A percentile compares a stretch with the other conserved stretches of the same genome.
These are phyloP conservation scores for Campaea margaritaria DNA, from an alignment of 2,888 invertebrate genomes.

Conservation along the genomic window DNA sequence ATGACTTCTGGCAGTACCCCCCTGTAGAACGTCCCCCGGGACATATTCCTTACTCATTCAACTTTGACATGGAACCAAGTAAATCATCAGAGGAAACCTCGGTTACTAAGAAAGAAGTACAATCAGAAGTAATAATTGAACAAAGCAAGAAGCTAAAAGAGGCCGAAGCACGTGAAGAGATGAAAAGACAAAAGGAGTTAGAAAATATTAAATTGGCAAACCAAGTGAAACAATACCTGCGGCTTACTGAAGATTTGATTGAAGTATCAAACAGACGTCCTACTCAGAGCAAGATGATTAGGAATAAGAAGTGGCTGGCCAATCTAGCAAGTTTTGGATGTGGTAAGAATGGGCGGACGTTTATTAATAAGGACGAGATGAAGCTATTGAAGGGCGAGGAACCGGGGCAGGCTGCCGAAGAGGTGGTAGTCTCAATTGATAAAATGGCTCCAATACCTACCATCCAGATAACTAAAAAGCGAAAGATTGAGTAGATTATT, in stretches of 20 bases:
- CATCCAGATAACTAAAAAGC: constrained; percentile 11
- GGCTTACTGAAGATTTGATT: no score
- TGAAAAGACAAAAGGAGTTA: constrained; percentile 31
- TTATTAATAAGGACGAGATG: constrained; percentile 61
- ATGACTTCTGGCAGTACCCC: constrained; percentile 43
- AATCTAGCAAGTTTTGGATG: constrained; percentile 54
- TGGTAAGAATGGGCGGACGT: constrained; percentile 46
- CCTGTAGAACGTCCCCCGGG: no score
- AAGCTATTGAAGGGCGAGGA: constrained; percentile 42
- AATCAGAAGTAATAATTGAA: constrained; percentile 24
- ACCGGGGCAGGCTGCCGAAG: no score
- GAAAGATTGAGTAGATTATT: background rate
- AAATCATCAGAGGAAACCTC: background rate
- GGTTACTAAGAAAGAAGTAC: constrained; percentile 41
- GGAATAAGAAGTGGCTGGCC: constrained; percentile 63
- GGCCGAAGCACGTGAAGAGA: no score
- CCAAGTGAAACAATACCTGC: constrained; percentile 36
- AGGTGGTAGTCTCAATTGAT: no score
- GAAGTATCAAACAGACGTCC: background rate
- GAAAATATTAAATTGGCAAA: constrained; percentile 42
- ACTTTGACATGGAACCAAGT: background rate
- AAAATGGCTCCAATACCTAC: background rate
- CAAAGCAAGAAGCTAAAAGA: constrained; percentile 3
- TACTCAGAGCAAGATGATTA: constrained; percentile 40
- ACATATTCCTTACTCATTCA: no score